Percentiles rank a stretch among this genome's conserved stretches.
Evolutionary conservation across 2,888 invertebrate species (phyloP).

Genomic region (Aspidapion aeneum): DNA sequence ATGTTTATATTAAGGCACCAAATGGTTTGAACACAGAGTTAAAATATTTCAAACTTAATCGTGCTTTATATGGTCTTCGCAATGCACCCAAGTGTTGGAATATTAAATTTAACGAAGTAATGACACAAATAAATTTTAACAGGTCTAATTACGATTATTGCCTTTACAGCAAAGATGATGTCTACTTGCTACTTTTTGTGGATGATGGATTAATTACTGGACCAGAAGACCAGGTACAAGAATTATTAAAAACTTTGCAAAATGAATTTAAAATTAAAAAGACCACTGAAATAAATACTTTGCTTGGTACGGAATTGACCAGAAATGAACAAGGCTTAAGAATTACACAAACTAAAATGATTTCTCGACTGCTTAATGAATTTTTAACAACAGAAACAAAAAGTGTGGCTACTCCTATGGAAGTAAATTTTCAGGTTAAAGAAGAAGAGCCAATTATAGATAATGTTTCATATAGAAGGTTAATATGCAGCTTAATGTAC

Average conservation of each 20-base stretch:
- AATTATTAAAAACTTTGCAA: constrained; percentile 11
- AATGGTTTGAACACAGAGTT: constrained; percentile 10
- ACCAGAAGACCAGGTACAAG: constrained; percentile 8
- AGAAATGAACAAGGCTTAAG: constrained; percentile 16
- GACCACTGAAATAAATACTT: constrained; percentile 17
- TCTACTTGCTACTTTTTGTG: constrained; percentile 14
- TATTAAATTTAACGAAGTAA: constrained; percentile 6
- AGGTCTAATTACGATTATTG: constrained; percentile 22
- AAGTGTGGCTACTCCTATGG: constrained; percentile 20
- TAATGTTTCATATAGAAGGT: constrained; percentile 12
- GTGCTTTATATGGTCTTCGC: constrained; percentile 16
- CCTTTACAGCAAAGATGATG: constrained; percentile 14
- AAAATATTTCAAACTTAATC: constrained; percentile 4
- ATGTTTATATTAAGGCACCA: constrained; percentile 17
- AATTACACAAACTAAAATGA: constrained; percentile 19
- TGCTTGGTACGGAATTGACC: constrained; percentile 22
- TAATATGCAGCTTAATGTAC: constrained; percentile 14
- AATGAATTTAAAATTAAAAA: constrained; percentile 16
- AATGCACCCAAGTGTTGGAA: constrained; percentile 12
- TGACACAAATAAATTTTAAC: constrained; percentile 11
- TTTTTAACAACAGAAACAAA: constrained; percentile 16
- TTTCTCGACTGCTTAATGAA: constrained; percentile 16
- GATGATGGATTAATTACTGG: constrained; percentile 6
- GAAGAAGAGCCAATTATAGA: no score
- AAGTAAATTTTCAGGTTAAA: constrained; percentile 21